Percentiles rank a stretch among this genome's conserved stretches.
Conservation (phyloP, 2,888 invertebrate species). For the Emmelina monodactyla region DNA sequence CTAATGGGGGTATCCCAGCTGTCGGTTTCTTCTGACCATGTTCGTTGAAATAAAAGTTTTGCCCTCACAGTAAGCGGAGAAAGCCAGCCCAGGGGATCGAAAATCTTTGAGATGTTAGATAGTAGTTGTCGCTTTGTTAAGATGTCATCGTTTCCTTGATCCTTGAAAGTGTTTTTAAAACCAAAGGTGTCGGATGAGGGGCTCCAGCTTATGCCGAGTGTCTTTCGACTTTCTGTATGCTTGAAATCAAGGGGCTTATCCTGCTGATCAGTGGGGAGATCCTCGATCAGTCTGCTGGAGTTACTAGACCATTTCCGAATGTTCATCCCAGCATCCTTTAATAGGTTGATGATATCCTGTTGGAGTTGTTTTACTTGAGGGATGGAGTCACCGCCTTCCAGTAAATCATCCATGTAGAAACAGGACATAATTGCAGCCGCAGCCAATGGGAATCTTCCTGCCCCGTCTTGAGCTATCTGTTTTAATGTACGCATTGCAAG, state of each 20-base stretch:
- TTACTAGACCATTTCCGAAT: conserved; percentile 13
- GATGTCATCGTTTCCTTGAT: too few species aligned
- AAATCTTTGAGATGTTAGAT: conserved; percentile 12
- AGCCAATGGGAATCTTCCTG: not conserved
- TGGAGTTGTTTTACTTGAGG: not conserved
- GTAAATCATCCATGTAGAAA: conserved; percentile 9
- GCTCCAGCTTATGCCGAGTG: conserved; percentile 9
- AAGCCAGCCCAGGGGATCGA: conserved; percentile 13
- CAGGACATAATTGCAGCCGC: not conserved
- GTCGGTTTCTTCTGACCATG: conserved; percentile 3
- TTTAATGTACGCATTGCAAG: conserved; percentile 9
- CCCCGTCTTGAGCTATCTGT: not conserved
- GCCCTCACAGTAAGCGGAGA: conserved; percentile 8
- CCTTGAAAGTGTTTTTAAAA: conserved; percentile 1
- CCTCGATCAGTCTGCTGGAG: conserved; percentile 2
- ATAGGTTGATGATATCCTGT: conserved; percentile 2
- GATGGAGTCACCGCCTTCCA: not conserved
- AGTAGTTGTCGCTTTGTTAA: conserved; percentile 8
- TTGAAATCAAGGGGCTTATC: conserved; percentile 6
- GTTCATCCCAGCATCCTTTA: conserved; percentile 12
- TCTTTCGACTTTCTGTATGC: conserved; percentile 8
- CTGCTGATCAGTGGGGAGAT: conserved; percentile 4
- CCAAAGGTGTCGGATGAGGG: conserved; percentile 6
- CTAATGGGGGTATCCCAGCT: not conserved
- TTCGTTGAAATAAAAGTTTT: conserved; percentile 9